Base-by-base conservation (phyloP, 2,888 invertebrate species). In the Meteorus colon region DNA sequence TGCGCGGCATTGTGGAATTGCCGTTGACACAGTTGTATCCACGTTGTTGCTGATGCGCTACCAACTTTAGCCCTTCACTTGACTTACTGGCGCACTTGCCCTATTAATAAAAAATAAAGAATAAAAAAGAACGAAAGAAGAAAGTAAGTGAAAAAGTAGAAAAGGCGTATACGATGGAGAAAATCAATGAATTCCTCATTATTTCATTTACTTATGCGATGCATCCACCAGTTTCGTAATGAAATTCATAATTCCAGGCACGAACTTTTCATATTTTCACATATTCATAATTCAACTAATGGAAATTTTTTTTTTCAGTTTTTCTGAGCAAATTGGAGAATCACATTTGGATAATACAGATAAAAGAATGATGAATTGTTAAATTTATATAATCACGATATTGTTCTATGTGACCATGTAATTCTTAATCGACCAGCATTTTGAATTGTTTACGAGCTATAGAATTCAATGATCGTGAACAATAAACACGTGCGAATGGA, bases 371-470 rank as follows among this genome's bases (percentile, higher is more conserved):
- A n/a, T 19, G 19, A 55, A 19, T 55, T 55, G 55, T 55, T n/a
- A 8, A 19, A 24, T 24, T 55, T 55, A 19, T 55, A 19, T 19
- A 55, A 48, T 16, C 19, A 10, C 4, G 55, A 55, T 19, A 55
- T 55, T 1, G 24, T 45, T 8, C 37, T 27, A 19, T 37, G 27
- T 16, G 12, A 27, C 24, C 24, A 66, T 66, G 41, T 66, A 63
- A 63, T 66, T 66, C 12, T 66, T 24, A 66, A 66, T 66, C 24
- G 41, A 66, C 37, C 24, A 14, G 37, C 19, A 41, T 37, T 66
- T 41, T 66, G 19, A 66, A 66, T 66, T 66, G 41, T 45, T 66
- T 41, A 66, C 24, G 37, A 66, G 66, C 41, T 37, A 66, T 66
- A 66, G 66, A 37, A 66, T 45, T 45, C 41, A 41, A 12, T 24